These are phyloP conservation scores for Oegoconia quadripuncta DNA, from an alignment of 2,888 invertebrate genomes.

Conservation along the genomic window DNA sequence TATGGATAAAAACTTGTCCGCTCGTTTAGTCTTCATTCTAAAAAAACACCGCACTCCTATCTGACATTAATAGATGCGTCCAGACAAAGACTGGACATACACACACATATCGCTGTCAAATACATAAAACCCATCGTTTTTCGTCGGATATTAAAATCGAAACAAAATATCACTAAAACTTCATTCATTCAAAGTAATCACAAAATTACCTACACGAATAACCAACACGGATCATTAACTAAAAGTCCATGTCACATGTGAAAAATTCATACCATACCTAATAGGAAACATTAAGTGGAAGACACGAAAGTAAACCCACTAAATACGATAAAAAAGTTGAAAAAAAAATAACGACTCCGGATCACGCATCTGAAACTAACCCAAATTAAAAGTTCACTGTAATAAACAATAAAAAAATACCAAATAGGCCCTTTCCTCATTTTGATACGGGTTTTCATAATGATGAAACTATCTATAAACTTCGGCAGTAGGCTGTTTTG, in stretches of 20 bases:
- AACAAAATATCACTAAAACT: not conserved
- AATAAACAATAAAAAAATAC: slow-evolving; percentile 74
- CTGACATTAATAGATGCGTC: too few relatives aligned
- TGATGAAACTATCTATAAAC: slow-evolving; percentile 41
- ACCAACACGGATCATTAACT: slow-evolving; percentile 8
- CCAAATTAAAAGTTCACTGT: slow-evolving; percentile 75
- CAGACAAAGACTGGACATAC: too few relatives aligned
- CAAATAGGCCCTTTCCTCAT: slow-evolving; percentile 54
- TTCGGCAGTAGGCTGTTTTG: slow-evolving; percentile 24
- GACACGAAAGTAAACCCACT: slow-evolving; percentile 57
- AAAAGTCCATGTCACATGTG: slow-evolving; percentile 41
- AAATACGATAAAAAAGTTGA: slow-evolving; percentile 57
- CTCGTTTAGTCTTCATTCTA: too few relatives aligned
- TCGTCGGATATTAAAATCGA: not conserved
- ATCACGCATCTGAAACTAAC: slow-evolving; percentile 73
- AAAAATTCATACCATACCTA: slow-evolving; percentile 45
- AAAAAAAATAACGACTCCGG: slow-evolving; percentile 63
- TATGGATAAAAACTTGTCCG: too few relatives aligned
- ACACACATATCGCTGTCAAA: too few relatives aligned
- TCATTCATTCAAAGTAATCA: not conserved
- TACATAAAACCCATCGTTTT: not conserved
- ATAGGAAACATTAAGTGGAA: slow-evolving; percentile 63
- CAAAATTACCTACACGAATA: not conserved
- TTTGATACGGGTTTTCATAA: slow-evolving; percentile 54
- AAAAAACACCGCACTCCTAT: too few relatives aligned